phyloP scores from a whole-genome alignment of 2,888 invertebrate species.

The Amitus sp. region DNA sequence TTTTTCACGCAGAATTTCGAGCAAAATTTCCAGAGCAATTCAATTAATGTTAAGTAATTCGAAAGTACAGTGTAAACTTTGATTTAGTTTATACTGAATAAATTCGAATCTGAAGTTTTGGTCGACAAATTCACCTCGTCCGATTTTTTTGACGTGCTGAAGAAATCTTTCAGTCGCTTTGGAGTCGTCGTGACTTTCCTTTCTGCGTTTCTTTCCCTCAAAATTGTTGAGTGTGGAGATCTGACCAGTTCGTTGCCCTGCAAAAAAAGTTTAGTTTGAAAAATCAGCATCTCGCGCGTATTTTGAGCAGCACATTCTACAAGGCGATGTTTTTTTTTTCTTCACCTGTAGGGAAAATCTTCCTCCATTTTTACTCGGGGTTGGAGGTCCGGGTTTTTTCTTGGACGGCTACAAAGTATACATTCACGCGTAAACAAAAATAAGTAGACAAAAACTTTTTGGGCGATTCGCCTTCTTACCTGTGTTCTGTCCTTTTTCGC shows the following conservation, averaged over 20 bases:
- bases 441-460: slow-evolving; percentile 44
- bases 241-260: slow-evolving; percentile 52
- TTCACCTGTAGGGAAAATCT: slow-evolving; percentile 76
- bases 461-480: slow-evolving; percentile 42
- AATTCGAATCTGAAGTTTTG: not conserved
- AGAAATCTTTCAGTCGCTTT: slow-evolving; percentile 53
- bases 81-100: not conserved
- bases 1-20: not conserved
- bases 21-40: not conserved
- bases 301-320: not conserved
- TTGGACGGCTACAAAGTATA: slow-evolving; percentile 74
- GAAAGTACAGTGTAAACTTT: not conserved
- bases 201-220: slow-evolving; percentile 56
- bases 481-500: slow-evolving; percentile 57
- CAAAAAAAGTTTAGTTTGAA: slow-evolving; percentile 14
- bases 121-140: slow-evolving; percentile 50
- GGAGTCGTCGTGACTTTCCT: slow-evolving; percentile 55
- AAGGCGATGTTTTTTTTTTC: slow-evolving; percentile 9
- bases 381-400: slow-evolving; percentile 87
- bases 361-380: slow-evolving; percentile 85
- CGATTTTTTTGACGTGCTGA: slow-evolving; percentile 50
- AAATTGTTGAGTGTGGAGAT: slow-evolving; percentile 52
- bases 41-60: not conserved
- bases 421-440: slow-evolving; percentile 32
- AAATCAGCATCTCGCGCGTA: not conserved